Base-by-base conservation (phyloP, 2,113 vertebrate species). In the Aegithalos caudatus region DNA sequence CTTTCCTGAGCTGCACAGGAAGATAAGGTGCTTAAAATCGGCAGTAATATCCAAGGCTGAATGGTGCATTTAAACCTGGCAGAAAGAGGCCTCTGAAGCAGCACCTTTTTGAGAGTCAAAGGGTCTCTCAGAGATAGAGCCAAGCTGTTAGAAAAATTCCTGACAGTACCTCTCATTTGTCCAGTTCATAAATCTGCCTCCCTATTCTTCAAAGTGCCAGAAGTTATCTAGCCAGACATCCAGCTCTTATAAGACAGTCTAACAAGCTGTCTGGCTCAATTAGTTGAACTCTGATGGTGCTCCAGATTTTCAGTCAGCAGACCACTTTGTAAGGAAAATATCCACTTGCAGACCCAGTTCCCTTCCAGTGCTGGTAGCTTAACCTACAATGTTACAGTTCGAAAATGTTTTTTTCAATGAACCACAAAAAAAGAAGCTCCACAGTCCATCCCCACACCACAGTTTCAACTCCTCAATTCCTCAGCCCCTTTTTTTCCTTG, bases 221-320 rank as follows among this genome's bases (percentile, higher is more conserved):
- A 94, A 95, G 84, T 90, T 95, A 96, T 95, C 95, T 96, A 95
- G 91, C 83, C 95, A 97, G 95, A 89, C 93, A 95, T 94, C 69
- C 94, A 97, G 83, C 48, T 97, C 92, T 95, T 91, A 82, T 79
- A 96, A 95, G 89, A 92, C 95, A 92, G 94, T 94, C 94, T 97
- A 93, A 93, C 80, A 95, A 93, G 80, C 91, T 96, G 92, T 94
- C 94, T 97, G 96, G 91, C 89, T 95, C 94, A 91, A 95, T 95
- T 92, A 95, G 91, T 72, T 90, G 86, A 94, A 95, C 91, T 87
- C 95, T 89, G 91, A 89, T 91, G 78, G 70, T 79, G 86, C 84
- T 96, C 95, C 95, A 97, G 94, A 45, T 85, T 97, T 96, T 65
- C 66, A 89, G 78, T 92, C 84, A 92, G 93, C 78, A 97, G 81